Conservation (phyloP, 37 sponge, comb jelly and placozoan species). For the Cliona cf. orientalis region DNA sequence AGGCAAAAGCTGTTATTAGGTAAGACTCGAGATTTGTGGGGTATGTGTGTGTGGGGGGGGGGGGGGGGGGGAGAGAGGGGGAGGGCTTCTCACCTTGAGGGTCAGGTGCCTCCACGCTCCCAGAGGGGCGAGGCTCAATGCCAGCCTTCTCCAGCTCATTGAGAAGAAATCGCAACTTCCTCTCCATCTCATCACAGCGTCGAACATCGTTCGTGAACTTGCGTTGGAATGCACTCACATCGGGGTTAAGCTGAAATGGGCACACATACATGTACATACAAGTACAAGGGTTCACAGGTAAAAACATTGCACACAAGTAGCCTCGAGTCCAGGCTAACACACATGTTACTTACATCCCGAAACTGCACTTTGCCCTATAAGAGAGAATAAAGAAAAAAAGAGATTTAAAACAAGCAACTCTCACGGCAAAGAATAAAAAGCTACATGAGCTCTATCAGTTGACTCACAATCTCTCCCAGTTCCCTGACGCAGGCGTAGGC, state of each 20-base stretch:
- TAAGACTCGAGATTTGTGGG: too few species aligned
- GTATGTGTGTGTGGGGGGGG: too few species aligned
- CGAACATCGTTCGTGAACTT: constrained; percentile 98
- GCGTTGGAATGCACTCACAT: constrained; percentile 97
- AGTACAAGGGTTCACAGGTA: not conserved
- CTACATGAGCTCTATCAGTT: too few species aligned
- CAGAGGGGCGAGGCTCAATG: constrained; percentile 65
- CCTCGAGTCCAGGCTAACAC: too few species aligned
- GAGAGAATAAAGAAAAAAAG: constrained; percentile 17
- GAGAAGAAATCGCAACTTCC: constrained; percentile 89
- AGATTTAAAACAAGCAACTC: too few species aligned
- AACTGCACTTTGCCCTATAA: constrained; percentile 96
- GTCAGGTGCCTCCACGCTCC: constrained; percentile 90
- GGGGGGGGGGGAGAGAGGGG: too few species aligned
- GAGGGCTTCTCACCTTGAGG: constrained; percentile 67
- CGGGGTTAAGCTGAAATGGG: constrained; percentile 98
- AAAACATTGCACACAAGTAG: too few species aligned
- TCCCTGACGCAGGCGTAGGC: constrained; percentile 97
- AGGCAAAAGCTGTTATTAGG: too few species aligned
- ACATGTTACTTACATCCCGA: constrained; percentile 93
- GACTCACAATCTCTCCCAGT: constrained; percentile 96
- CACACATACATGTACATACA: too few species aligned
- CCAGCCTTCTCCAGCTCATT: constrained; percentile 88
- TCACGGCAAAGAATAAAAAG: too few species aligned
- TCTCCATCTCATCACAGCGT: constrained; percentile 99